These are phyloP conservation scores for Limanda limanda DNA, from an alignment of 2,113 vertebrate genomes.

Conservation along the genomic window DNA sequence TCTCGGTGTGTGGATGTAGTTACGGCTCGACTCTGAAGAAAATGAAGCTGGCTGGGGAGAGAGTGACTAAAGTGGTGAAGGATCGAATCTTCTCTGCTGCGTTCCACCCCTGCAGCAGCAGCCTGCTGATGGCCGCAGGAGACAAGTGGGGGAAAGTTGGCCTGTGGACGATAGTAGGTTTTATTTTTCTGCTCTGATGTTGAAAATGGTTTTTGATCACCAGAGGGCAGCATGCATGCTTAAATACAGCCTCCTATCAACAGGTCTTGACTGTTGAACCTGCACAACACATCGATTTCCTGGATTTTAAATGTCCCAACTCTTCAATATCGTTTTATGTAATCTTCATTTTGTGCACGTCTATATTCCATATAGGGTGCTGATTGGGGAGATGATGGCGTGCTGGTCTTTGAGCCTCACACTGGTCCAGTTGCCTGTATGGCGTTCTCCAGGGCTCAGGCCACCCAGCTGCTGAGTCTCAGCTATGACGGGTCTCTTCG, in stretches of 20 bases:
- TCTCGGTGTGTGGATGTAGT: slow-evolving; percentile 69
- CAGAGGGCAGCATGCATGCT: slow-evolving; percentile 3
- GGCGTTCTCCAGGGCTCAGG: slow-evolving; percentile 84
- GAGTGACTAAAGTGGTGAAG: slow-evolving; percentile 86
- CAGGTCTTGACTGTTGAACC: too few species aligned
- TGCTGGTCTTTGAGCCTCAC: slow-evolving; percentile 83
- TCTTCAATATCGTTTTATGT: too few species aligned
- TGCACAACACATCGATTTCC: background rate
- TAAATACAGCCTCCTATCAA: background rate
- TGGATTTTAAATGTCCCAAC: too few species aligned
- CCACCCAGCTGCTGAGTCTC: slow-evolving; percentile 87
- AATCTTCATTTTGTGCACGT: background rate
- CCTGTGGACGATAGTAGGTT: slow-evolving; percentile 89
- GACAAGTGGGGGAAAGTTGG: slow-evolving; percentile 86
- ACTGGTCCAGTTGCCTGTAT: slow-evolving; percentile 78
- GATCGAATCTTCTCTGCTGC: slow-evolving; percentile 82
- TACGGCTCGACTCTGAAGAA: slow-evolving; percentile 80
- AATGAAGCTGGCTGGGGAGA: slow-evolving; percentile 80
- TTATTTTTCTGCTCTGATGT: background rate
- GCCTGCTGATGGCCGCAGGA: slow-evolving; percentile 87
- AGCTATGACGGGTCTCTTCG: slow-evolving; percentile 86
- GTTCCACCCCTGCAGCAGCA: slow-evolving; percentile 86
- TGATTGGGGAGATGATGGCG: slow-evolving; percentile 75
- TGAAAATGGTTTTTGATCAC: background rate
- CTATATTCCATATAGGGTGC: slow-evolving; percentile 71